phyloP scores from a whole-genome alignment of 2,113 vertebrate genomes.

The Leucopsar rothschildi region DNA sequence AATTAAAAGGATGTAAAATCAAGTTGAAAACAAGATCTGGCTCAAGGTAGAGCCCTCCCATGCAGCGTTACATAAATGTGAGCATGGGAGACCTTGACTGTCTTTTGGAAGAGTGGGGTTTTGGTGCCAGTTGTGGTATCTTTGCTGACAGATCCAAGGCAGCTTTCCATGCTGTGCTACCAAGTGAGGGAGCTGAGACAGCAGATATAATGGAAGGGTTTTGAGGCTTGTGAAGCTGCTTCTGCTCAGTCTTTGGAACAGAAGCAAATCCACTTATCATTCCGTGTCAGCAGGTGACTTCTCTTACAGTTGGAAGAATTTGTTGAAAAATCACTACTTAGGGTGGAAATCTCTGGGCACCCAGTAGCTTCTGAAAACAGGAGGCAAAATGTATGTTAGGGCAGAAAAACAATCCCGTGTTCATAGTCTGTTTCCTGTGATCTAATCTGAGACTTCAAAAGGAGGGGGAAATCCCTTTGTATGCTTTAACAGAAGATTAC shows the following conservation, averaged over 20 bases:
- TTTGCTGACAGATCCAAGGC: background rate
- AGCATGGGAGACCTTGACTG: background rate
- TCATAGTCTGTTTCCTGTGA: background rate
- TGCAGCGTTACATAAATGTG: too few relatives aligned
- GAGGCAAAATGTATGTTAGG: accelerated
- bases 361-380: background rate
- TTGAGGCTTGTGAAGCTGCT: background rate
- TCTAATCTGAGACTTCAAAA: background rate
- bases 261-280: background rate
- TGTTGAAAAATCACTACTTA: background rate
- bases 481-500: background rate
- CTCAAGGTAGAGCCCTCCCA: background rate
- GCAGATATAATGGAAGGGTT: accelerated
- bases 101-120: accelerated
- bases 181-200: background rate
- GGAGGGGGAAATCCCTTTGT: background rate
- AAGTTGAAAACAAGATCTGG: background rate
- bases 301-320: background rate
- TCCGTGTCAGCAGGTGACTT: background rate
- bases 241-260: background rate
- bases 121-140: background rate
- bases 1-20: background rate
- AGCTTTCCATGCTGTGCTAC: background rate
- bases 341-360: background rate
- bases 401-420: background rate